Evolutionary conservation across 2,797 vertebrate genomes (phyloP).

Genomic region (Hoplostethus mediterraneus): DNA sequence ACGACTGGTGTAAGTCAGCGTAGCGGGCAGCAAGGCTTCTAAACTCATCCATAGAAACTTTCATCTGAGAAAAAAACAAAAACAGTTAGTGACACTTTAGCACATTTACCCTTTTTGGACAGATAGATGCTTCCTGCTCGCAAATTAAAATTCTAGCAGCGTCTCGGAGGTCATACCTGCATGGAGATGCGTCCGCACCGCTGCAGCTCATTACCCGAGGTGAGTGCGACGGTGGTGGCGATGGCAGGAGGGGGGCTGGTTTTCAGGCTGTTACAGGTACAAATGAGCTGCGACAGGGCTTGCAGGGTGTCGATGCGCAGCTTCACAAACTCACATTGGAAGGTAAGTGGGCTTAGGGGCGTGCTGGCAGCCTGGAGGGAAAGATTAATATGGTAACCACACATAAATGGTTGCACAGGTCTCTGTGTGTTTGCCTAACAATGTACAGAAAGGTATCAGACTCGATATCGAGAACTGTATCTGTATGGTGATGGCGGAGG

Average conservation of each 20-base stretch:
- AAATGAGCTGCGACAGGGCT: slow-evolving; percentile 97
- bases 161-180: slow-evolving; percentile 83
- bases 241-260: slow-evolving; percentile 98
- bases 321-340: slow-evolving; percentile 99
- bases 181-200: slow-evolving; percentile 96
- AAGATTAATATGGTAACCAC: slow-evolving; percentile 47
- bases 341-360: slow-evolving; percentile 94
- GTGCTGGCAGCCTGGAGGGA: slow-evolving; percentile 94
- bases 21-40: slow-evolving; percentile 91
- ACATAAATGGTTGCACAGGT: slow-evolving; percentile 12
- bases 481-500: slow-evolving; percentile 1
- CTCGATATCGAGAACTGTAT: slow-evolving; percentile 10
- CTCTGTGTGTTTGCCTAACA: slow-evolving; percentile 13
- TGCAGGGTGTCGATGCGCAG: slow-evolving; percentile 96
- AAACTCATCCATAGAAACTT: slow-evolving; percentile 97
- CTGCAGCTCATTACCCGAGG: slow-evolving; percentile 94
- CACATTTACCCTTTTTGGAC: neutral
- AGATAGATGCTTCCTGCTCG: neutral
- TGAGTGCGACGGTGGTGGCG: slow-evolving; percentile 93
- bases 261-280: slow-evolving; percentile 98
- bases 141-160: neutral
- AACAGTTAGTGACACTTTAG: neutral
- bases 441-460: slow-evolving; percentile 25
- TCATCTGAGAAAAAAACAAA: slow-evolving; percentile 87
- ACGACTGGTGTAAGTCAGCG: slow-evolving; percentile 94